Percentiles rank a stretch among this genome's conserved stretches.
Evolutionary conservation across 2,797 vertebrate genomes (phyloP).

Genomic region (Aulostomus chinensis): DNA sequence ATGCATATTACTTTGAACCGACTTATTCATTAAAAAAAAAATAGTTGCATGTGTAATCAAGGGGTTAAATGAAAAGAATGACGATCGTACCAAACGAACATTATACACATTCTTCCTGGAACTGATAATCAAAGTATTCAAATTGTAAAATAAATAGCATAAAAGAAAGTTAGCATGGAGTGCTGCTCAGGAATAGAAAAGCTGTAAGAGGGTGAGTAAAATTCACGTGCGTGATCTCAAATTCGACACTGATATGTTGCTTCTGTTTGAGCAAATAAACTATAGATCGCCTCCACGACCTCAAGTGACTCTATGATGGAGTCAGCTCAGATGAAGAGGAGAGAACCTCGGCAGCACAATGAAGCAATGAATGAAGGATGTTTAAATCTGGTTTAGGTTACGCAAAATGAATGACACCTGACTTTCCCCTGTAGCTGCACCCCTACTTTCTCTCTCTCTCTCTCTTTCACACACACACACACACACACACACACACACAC

Average conservation of each 20-base stretch:
- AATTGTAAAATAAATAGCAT: no score
- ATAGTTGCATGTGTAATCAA: no score
- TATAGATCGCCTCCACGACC: constrained; percentile 2
- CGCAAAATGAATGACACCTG: constrained; percentile 42
- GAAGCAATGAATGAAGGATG: constrained; percentile 13
- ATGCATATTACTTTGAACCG: no score
- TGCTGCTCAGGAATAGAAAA: no score
- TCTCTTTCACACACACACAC: constrained; percentile 17
- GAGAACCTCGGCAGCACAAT: constrained; percentile 6
- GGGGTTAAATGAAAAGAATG: no score
- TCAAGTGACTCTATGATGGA: constrained; percentile 2
- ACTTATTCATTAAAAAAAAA: no score
- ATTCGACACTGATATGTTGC: background rate
- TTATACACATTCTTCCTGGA: no score
- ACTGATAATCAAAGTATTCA: no score
- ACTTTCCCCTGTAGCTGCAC: constrained; percentile 46
- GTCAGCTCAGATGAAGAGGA: constrained; percentile 3
- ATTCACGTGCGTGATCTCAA: background rate
- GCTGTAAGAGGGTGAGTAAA: no score
- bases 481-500: constrained; percentile 19
- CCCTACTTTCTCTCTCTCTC: constrained; percentile 15
- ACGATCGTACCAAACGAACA: no score
- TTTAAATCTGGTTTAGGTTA: constrained; percentile 47
- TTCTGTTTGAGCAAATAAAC: background rate
- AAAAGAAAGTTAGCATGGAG: no score